Conservation (phyloP, 2,113 vertebrate genomes). For the Neogobius melanostomus region DNA sequence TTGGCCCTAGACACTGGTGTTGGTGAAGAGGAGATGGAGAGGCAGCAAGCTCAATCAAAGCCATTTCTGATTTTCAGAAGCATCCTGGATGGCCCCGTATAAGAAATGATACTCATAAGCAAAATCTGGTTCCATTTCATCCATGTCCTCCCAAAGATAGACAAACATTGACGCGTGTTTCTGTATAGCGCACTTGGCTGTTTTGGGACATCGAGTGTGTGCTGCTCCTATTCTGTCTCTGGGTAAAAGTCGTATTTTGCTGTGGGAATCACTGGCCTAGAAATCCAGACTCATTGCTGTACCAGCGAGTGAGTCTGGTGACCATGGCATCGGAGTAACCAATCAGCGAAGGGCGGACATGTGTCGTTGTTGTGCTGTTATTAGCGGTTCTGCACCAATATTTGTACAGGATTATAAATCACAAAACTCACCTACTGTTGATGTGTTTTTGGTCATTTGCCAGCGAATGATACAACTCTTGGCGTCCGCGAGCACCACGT, state of each 20-base stretch:
- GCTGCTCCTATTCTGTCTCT: background rate
- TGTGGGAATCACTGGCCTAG: conserved; percentile 26
- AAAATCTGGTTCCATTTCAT: background rate
- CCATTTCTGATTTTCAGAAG: background rate
- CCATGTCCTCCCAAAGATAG: background rate
- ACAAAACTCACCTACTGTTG: no score
- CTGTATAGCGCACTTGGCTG: background rate
- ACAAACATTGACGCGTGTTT: background rate
- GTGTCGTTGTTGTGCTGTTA: no score
- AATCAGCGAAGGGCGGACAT: no score
- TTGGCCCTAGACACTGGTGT: background rate
- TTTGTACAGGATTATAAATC: no score
- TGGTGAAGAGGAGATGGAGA: background rate
- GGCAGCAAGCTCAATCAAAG: background rate
- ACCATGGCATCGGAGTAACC: no score
- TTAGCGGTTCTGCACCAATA: no score
- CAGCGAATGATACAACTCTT: no score
- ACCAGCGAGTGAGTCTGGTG: background rate
- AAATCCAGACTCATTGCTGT: no score
- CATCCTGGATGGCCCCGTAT: background rate
- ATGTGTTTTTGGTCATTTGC: no score
- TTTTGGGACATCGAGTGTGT: background rate
- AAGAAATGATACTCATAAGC: background rate
- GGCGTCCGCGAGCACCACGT: no score
- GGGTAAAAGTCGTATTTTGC: conserved; percentile 33